Evolutionary conservation across 2,797 vertebrate species (phyloP).

Genomic region (Brachyalestes nurse): DNA sequence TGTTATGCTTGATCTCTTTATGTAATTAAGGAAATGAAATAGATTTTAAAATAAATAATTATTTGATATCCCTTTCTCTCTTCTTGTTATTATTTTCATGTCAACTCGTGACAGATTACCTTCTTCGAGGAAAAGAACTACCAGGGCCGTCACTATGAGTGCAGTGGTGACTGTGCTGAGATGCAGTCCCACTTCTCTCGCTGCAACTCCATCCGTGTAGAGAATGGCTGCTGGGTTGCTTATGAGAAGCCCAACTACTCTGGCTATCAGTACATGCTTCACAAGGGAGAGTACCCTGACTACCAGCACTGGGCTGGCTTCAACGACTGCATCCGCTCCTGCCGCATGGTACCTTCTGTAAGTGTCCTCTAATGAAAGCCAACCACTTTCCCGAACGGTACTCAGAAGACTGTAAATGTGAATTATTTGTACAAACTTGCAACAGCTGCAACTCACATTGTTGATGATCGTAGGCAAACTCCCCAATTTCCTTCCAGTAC

Average conservation of each 20-base stretch:
- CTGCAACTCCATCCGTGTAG: conserved; percentile 82
- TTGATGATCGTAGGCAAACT: too few relatives aligned
- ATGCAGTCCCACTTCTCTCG: conserved; percentile 77
- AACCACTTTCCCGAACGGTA: background rate
- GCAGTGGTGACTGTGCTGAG: conserved; percentile 74
- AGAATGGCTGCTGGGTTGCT: conserved; percentile 79
- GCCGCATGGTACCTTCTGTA: conserved; percentile 80
- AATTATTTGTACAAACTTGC: background rate
- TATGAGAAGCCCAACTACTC: conserved; percentile 80
- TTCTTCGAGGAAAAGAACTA: conserved; percentile 83
- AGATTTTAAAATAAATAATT: background rate
- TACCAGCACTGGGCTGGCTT: conserved; percentile 82
- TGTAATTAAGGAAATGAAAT: background rate
- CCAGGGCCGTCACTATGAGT: conserved; percentile 80
- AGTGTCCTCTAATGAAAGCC: conserved; percentile 58
- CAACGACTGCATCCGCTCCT: conserved; percentile 83
- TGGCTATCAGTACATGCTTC: conserved; percentile 83
- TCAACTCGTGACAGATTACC: conserved; percentile 68
- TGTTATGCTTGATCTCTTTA: conserved; percentile 9
- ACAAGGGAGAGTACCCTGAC: conserved; percentile 80
- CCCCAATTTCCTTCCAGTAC: conserved; percentile 53
- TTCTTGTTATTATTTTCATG: background rate
- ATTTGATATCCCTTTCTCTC: background rate
- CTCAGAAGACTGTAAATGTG: background rate
- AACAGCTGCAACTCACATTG: background rate